Evolutionary conservation across 2,888 invertebrate genomes (phyloP), one percentile per base, ranked within the genome.

Genomic region (Lithophane ornitopus): DNA sequence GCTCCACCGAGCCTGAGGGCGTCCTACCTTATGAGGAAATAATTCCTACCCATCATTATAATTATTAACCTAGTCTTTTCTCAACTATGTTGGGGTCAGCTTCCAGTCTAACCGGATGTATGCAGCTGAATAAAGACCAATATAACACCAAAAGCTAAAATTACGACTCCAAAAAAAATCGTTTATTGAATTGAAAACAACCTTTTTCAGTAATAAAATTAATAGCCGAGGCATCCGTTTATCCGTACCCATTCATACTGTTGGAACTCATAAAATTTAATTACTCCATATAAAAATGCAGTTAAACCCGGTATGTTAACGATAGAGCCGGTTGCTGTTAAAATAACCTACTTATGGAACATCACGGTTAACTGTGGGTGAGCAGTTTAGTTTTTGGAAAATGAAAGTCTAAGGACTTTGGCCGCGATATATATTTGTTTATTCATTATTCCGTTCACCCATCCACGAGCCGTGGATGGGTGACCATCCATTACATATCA

Each of bases 231-330:
- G 39, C 72, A 46, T 69, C 41, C 76, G 81, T 84, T 84, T 76
- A 78, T 78, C 69, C 74, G 46, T 1, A n/a, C 14, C 58, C 84
- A 72, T 82, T 80, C 86, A 77, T 79, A 78, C 71, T 28, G 65
- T 19, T 67, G 39, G 41, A 67, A 86, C 77, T 78, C 87, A 41
- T 86, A 82, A 88, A 87, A 86, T 82, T 86, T 86, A 87, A 87
- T 87, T 84, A 85, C 79, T 59, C 52, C 78, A 65, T 83, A 88
- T 83, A 85, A 87, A 87, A 85, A 88, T 66, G 80, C 76, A 74
- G 80, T 85, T 65, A 70, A 85, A 82, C 49, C 74, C 34, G 34
- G 76, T 78, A 78, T 82, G 77, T 81, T 80, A 78, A 84, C 74
- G 56, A 73, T 56, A 58, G 73, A 83, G 41, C 34, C 19, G 52